These are phyloP conservation scores for Gandaritis pyraliata DNA, from an alignment of 2,888 invertebrate genomes.

Conservation along the genomic window DNA sequence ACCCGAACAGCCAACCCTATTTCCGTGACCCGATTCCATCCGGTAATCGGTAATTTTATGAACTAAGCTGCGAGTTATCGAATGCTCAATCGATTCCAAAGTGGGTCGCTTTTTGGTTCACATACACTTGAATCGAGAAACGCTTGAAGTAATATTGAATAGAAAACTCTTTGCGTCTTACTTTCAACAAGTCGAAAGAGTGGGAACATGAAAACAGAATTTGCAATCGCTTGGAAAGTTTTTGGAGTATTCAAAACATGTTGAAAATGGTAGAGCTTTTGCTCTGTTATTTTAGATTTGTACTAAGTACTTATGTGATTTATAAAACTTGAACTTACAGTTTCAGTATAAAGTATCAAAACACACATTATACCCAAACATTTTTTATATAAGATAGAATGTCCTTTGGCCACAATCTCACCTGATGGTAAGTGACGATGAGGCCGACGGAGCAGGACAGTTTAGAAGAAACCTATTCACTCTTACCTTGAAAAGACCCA, in stretches of 20 bases:
- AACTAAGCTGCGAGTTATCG: slow-evolving; percentile 41
- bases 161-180: slow-evolving; percentile 11
- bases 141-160: slow-evolving; percentile 17
- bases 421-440: too few species aligned
- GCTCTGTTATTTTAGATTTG: background rate
- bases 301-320: too few species aligned
- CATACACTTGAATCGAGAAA: slow-evolving; percentile 28
- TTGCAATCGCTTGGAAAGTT: slow-evolving; percentile 11
- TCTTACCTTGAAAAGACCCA: too few species aligned
- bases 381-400: too few species aligned
- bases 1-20: slow-evolving; percentile 13
- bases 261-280: background rate
- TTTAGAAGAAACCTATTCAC: too few species aligned
- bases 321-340: too few species aligned
- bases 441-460: too few species aligned
- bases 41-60: slow-evolving; percentile 40
- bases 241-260: background rate
- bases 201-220: slow-evolving; percentile 17
- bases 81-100: slow-evolving; percentile 43
- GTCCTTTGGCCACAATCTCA: too few species aligned
- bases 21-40: slow-evolving; percentile 36
- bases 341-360: too few species aligned
- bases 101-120: slow-evolving; percentile 37
- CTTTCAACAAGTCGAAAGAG: slow-evolving; percentile 20
- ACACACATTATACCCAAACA: too few species aligned